Base-by-base conservation (phyloP, 2,797 vertebrate species). In the Philypnodon macrostomus region DNA sequence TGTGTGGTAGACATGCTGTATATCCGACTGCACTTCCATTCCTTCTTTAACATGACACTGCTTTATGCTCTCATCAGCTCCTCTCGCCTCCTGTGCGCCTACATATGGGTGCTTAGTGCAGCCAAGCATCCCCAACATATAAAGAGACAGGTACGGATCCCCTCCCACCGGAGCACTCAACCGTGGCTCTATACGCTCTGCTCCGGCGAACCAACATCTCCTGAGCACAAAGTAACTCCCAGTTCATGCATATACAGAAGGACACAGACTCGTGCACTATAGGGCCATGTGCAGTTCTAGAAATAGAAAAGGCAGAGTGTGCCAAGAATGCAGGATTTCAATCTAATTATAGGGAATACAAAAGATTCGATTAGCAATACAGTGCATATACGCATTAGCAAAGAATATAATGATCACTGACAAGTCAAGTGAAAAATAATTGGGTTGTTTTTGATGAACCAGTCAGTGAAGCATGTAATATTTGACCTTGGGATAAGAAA, bases 51-150 rank as follows among this genome's bases (percentile, higher is more conserved):
- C 46, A 32, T 33, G 30, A 8, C 58, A 47, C 38, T 27, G 17
- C 31, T 51, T 56, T 34, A 53, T 40, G 51, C 42, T 47, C 42
- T 63, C 60, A 46, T 50, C 44, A 53, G 54, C 12, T 18, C 13
- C 7, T 2, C 30, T 48, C 7, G 14, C 15, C 69, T 41, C 27
- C n/a, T 39, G 54, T 50, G 57, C 19, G 59, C 29, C 53, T 52
- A 50, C 69, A 77, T 65, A 75, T 67, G 63, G 59, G 52, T 59
- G 68, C 58, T 73, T 57, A 70, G 77, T 47, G 66, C 58, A 66
- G 55, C 59, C 61, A 60, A 62, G 58, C 61, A 52, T 65, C 5
- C 19, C 44, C n/a, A 15, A 17, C 58, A 69, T 65, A 53, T 69
- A 35, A 64, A 57, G 21, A 75, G 61, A 73, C 60, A 64, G 64